Evolutionary conservation across 2,113 vertebrate species (phyloP).

Genomic region (Amazona vittata): DNA sequence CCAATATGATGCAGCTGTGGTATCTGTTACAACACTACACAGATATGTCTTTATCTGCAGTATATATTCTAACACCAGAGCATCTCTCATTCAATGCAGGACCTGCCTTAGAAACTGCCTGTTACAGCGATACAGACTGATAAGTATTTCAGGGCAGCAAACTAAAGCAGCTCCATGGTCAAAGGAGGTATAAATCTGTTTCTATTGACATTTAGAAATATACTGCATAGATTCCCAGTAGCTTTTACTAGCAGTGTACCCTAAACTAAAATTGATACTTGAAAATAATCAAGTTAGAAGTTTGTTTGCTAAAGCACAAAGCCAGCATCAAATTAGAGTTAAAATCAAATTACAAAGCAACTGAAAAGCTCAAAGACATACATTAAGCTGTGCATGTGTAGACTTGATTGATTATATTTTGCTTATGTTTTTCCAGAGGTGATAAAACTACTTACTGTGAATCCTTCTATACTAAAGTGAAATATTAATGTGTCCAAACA

Average conservation of each 20-base stretch:
- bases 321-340: neutral
- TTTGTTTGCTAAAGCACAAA: neutral
- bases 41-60: neutral
- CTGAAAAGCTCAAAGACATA: neutral
- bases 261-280: neutral
- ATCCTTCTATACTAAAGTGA: neutral
- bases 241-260: neutral
- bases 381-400: neutral
- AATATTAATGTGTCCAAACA: fast-evolving
- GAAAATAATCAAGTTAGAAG: neutral
- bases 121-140: neutral
- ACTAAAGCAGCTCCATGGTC: neutral
- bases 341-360: neutral
- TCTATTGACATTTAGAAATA: neutral
- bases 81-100: neutral
- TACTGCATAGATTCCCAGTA: neutral
- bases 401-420: neutral
- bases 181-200: neutral
- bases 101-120: neutral
- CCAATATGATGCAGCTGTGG: neutral
- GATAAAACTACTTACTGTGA: neutral
- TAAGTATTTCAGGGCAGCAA: neutral
- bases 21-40: neutral
- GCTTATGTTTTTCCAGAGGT: neutral
- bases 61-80: neutral